Evolutionary conservation across 37 sponge, comb jelly and placozoan species (phyloP), one percentile per base, ranked within the genome.

Genomic region (Tethya wilhelma): DNA sequence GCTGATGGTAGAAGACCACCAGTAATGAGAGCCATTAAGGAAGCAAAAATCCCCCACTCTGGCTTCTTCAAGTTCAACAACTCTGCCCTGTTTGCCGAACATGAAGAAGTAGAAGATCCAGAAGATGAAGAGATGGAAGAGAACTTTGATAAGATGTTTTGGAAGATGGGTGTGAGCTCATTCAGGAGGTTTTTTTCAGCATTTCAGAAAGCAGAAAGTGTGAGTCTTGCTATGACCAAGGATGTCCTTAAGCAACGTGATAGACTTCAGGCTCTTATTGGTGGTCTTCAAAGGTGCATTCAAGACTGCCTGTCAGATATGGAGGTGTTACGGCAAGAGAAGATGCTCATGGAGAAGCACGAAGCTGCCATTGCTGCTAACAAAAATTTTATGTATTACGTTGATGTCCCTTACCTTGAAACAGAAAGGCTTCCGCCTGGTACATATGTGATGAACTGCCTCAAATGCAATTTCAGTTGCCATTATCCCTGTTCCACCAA

Each of bases 1-100:
- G 91, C 87, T 30, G 91, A 90, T 81, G 82, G 86, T 0, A 39
- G 30, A 25, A 62, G 59, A 23, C 91, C 86, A 12, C 91, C 91
- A n/a, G 73, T 86, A 0, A 26, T 90, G 30, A 79, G 33, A 60
- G 86, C 91, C 22, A 53, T 90, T 49, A 71, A 69, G 55, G 86
- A 34, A 12, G 82, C 83, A 30, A 63, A 81, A 4, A 76, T 90
- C 30, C 73, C 78, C 6, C 73, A 53, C 64, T 17, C 9, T 8
- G 56, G 60, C 44, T 64, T 37, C 86, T 81, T 63, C 57, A 39
- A 14, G 1, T 1, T 26, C n/a, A n/a, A n/a, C n/a, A n/a, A n/a
- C n/a, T n/a, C 28, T 7, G 43, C 22, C 14, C 28, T 55, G 22
- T 30, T 1, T 2, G 31, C 39, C n/a, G n/a, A n/a, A n/a, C n/a